Conservation (phyloP, 2,113 vertebrate genomes). For the Dascyllus trimaculatus region DNA sequence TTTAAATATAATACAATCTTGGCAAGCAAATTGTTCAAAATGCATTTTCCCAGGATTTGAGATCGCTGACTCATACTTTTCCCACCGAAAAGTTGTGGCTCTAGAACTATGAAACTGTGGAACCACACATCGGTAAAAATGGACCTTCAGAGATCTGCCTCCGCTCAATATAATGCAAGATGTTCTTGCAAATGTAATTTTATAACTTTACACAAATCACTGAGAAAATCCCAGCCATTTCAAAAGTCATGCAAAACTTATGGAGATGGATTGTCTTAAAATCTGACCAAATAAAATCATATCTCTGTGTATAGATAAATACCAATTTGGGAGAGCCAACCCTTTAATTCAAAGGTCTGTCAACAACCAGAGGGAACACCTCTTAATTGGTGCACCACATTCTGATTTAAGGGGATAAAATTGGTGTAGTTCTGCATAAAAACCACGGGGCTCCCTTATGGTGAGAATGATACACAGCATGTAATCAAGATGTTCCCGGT, state of each 20-base stretch:
- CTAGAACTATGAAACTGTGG: too few species aligned
- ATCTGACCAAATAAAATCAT: slow-evolving; percentile 33
- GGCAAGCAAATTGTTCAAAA: background rate
- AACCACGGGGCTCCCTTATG: slow-evolving; percentile 19
- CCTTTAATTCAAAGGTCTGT: slow-evolving; percentile 36
- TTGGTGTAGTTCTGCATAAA: slow-evolving; percentile 23
- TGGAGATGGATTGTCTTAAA: slow-evolving; percentile 12
- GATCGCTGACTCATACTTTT: background rate
- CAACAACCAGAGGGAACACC: slow-evolving; percentile 27
- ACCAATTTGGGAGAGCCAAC: slow-evolving; percentile 40
- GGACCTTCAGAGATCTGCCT: background rate
- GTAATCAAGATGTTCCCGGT: slow-evolving; percentile 38
- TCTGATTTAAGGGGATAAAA: slow-evolving; percentile 47
- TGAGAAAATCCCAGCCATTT: background rate
- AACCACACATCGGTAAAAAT: too few species aligned
- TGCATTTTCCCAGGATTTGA: background rate
- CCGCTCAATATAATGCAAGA: background rate
- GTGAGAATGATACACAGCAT: slow-evolving; percentile 40
- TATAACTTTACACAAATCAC: background rate
- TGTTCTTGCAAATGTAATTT: background rate
- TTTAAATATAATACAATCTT: background rate
- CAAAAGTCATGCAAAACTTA: slow-evolving; percentile 12
- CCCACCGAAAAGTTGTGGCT: too few species aligned
- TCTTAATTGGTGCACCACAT: slow-evolving; percentile 23
- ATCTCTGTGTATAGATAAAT: slow-evolving; percentile 23